phyloP scores from a whole-genome alignment of 2,888 invertebrate species.

The Acanthosoma haemorrhoidale region DNA sequence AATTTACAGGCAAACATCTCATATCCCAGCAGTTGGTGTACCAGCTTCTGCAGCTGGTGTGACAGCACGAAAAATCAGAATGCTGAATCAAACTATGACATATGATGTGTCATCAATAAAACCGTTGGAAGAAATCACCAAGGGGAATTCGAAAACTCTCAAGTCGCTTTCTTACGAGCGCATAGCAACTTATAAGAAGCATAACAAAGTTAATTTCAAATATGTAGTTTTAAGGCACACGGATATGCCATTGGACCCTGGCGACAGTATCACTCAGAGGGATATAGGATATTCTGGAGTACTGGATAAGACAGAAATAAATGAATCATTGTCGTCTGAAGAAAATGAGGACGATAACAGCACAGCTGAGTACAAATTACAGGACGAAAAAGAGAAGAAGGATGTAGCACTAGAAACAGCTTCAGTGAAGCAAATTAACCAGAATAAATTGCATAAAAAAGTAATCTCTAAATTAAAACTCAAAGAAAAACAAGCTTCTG shows the following conservation, averaged over 20 bases:
- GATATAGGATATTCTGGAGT: neutral
- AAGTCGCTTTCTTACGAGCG: neutral
- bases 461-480: neutral
- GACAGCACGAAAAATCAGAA: neutral
- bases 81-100: neutral
- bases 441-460: neutral
- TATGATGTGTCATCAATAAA: neutral
- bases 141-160: neutral
- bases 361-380: neutral
- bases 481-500: neutral
- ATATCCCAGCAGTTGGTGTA: neutral
- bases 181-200: constrained; percentile 1
- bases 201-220: neutral
- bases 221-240: constrained; percentile 3
- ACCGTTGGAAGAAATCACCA: neutral
- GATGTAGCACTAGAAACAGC: too few species aligned
- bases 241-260: neutral
- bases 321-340: too few species aligned
- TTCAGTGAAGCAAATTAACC: neutral
- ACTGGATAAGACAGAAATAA: neutral
- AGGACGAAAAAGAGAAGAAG: neutral
- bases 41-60: neutral
- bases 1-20: neutral
- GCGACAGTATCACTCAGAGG: neutral
- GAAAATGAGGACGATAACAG: neutral